Evolutionary conservation across 2,888 invertebrate genomes (phyloP).

Genomic region (Aphidius colemani): DNA sequence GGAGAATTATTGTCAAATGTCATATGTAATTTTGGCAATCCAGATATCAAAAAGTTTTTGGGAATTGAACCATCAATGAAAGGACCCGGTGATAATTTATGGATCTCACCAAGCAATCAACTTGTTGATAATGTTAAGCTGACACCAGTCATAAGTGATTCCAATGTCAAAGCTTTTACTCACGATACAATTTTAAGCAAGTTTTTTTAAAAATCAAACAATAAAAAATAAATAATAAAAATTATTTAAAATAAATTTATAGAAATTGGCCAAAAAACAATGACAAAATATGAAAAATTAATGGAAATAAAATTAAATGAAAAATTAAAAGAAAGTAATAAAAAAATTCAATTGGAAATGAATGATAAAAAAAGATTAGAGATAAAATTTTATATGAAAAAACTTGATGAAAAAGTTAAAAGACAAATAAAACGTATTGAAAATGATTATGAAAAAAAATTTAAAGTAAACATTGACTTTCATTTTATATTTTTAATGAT

Average conservation of each 20-base stretch:
- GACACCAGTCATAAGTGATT: constrained; percentile 29
- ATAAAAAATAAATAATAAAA: constrained; percentile 4
- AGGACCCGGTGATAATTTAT: constrained; percentile 38
- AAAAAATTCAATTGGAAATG: constrained; percentile 38
- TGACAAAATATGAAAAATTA: constrained; percentile 37
- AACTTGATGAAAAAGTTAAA: constrained; percentile 37
- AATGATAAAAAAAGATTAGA: constrained; percentile 45
- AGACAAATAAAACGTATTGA: constrained; percentile 35
- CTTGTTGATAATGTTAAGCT: constrained; percentile 37
- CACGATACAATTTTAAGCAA: constrained; percentile 46
- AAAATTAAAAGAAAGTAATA: constrained; percentile 35
- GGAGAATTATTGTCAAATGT: constrained; percentile 42
- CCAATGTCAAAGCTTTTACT: constrained; percentile 40
- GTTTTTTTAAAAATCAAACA: neutral
- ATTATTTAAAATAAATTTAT: constrained; percentile 3
- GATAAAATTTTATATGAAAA: constrained; percentile 32
- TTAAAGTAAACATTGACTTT: constrained; percentile 35
- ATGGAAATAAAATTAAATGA: constrained; percentile 38
- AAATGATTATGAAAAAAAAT: constrained; percentile 36
- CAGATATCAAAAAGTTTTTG: constrained; percentile 37
- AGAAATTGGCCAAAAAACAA: constrained; percentile 41
- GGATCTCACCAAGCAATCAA: constrained; percentile 44
- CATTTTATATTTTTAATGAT: neutral
- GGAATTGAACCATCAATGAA: constrained; percentile 38
- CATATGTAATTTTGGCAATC: constrained; percentile 40